A percentile compares a stretch with the other conserved stretches of the same genome.
phyloP scores from a whole-genome alignment of 2,797 vertebrate genomes.

The Coluber constrictor region DNA sequence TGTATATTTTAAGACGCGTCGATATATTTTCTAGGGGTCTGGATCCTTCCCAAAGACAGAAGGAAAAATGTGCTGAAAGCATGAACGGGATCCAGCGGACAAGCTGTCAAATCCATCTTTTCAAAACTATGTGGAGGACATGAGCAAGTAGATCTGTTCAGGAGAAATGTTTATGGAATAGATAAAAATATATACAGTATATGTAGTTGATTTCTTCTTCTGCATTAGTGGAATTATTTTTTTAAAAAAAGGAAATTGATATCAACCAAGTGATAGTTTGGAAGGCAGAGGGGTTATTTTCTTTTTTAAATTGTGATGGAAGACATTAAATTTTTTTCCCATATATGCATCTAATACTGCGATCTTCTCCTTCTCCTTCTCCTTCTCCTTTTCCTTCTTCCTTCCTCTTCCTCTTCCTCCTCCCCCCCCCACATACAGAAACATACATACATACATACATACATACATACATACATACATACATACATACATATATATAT shows the following conservation, averaged over 20 bases:
- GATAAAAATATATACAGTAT: too few relatives aligned
- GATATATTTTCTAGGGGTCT: background rate
- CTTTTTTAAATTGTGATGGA: background rate
- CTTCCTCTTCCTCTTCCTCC: rapidly evolving
- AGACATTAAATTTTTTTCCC: background rate
- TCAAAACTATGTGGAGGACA: background rate
- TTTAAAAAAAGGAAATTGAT: background rate
- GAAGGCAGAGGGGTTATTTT: background rate
- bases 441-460: too few relatives aligned
- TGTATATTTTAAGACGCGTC: background rate
- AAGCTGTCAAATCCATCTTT: background rate
- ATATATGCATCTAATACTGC: background rate
- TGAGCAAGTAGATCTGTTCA: background rate
- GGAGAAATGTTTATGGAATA: background rate
- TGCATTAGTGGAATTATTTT: background rate
- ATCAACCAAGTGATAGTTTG: background rate
- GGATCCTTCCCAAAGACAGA: background rate
- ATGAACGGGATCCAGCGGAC: background rate
- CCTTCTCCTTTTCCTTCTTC: too few relatives aligned
- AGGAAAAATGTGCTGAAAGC: background rate
- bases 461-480: too few relatives aligned
- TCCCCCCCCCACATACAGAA: too few relatives aligned
- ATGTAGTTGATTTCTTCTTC: too few relatives aligned
- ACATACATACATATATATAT: too few relatives aligned
- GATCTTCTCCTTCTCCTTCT: too few relatives aligned